Percentiles rank a stretch among this genome's conserved stretches.
Conservation (phyloP, 2,888 invertebrate genomes). For the Cheilosia grossa region DNA sequence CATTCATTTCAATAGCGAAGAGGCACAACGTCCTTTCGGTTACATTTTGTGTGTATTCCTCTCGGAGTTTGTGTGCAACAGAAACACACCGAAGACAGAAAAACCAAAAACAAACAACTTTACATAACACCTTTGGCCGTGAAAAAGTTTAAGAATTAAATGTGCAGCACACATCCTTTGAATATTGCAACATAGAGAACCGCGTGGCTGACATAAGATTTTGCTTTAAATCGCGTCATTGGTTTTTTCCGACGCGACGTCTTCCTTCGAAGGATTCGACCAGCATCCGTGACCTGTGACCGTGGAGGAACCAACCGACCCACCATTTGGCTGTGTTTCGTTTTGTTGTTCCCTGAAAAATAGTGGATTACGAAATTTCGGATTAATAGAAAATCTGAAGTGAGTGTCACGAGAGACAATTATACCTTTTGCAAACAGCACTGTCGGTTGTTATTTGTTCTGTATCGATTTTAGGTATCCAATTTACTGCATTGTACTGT, state of each 20-base stretch:
- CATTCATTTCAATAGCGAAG: slow-evolving; percentile 23
- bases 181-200: slow-evolving; percentile 13
- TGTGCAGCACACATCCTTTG: slow-evolving; percentile 16
- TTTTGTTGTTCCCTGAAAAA: slow-evolving; percentile 81
- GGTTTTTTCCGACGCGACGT: slow-evolving; percentile 3
- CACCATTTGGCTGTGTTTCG: slow-evolving; percentile 79
- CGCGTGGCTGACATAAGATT: slow-evolving; percentile 7
- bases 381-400: slow-evolving; percentile 81
- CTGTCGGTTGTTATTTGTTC: slow-evolving; percentile 16
- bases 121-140: slow-evolving; percentile 72
- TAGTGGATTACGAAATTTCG: slow-evolving; percentile 80
- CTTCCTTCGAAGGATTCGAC: slow-evolving; percentile 30
- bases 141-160: slow-evolving; percentile 55
- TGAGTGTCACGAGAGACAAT: slow-evolving; percentile 76
- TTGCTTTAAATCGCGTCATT: slow-evolving; percentile 19
- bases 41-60: slow-evolving; percentile 58
- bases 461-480: slow-evolving; percentile 61
- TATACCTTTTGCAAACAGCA: neutral
- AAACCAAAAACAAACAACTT: slow-evolving; percentile 67
- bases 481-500: slow-evolving; percentile 60
- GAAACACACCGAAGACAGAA: slow-evolving; percentile 31
- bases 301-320: slow-evolving; percentile 78
- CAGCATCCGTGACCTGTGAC: slow-evolving; percentile 70
- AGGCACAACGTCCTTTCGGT: slow-evolving; percentile 56
- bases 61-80: slow-evolving; percentile 58